These are phyloP conservation scores for Leptopilina syphax DNA, from an alignment of 2,888 invertebrate species.

Conservation along the genomic window DNA sequence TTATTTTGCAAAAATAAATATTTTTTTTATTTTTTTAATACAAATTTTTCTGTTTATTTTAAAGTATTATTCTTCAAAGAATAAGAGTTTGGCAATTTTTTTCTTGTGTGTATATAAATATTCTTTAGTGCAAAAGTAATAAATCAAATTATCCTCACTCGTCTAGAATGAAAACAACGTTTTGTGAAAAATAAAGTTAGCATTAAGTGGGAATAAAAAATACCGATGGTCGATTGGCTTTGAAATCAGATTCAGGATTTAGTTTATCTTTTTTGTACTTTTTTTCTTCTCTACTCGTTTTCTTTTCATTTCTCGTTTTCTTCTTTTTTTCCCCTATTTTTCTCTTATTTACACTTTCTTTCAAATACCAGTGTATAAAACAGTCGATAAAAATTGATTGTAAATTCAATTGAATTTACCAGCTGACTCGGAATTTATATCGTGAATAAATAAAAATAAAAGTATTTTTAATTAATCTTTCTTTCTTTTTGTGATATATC, in stretches of 20 bases:
- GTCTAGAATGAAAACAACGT: not conserved
- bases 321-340: not conserved
- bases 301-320: not conserved
- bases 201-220: not conserved
- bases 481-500: no score
- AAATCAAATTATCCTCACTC: not conserved
- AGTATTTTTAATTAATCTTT: not conserved
- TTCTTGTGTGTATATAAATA: not conserved
- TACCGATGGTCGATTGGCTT: not conserved
- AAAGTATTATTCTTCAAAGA: not conserved
- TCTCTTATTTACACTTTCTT: not conserved
- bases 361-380: not conserved
- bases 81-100: not conserved
- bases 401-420: not conserved
- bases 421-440: not conserved
- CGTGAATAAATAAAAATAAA: not conserved
- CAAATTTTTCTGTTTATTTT: not conserved
- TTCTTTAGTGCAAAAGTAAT: not conserved
- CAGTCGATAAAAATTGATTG: not conserved
- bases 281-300: not conserved
- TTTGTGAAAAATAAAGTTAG: not conserved
- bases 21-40: not conserved
- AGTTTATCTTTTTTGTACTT: constrained; percentile 8
- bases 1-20: not conserved
- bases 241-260: constrained; percentile 8